Conservation (phyloP, 2,888 invertebrate genomes). For the Notodromas monacha region DNA sequence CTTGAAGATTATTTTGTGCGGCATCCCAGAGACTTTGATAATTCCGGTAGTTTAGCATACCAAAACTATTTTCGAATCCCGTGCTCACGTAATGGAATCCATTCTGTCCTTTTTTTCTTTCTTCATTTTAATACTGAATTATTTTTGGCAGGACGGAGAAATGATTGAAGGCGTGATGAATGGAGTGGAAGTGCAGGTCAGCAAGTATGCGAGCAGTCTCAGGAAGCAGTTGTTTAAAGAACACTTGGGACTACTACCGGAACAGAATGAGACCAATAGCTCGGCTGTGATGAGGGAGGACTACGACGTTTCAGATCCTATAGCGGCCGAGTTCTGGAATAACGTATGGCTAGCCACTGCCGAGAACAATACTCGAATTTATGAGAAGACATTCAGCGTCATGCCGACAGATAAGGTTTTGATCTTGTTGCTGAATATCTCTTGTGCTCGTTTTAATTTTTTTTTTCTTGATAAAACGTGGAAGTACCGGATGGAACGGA, state of each 20-base stretch:
- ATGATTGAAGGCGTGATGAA: constrained; percentile 51
- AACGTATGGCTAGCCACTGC: constrained; percentile 52
- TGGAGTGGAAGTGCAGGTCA: constrained; percentile 41
- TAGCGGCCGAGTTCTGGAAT: constrained; percentile 44
- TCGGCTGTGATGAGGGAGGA: no score
- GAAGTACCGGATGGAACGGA: no score
- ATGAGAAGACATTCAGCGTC: constrained; percentile 67
- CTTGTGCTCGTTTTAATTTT: no score
- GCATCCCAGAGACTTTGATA: no score
- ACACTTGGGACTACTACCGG: constrained; percentile 39
- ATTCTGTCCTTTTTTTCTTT: no score
- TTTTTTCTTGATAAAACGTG: no score
- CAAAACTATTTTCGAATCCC: no score
- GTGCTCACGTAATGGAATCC: no score
- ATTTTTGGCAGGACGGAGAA: constrained; percentile 45
- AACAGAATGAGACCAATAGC: constrained; percentile 17
- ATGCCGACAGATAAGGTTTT: constrained; percentile 65
- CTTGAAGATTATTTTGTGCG: no score
- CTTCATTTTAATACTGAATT: no score
- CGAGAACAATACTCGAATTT: constrained; percentile 46
- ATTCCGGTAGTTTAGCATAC: no score
- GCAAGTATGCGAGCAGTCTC: constrained; percentile 51
- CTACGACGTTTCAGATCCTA: constrained; percentile 38
- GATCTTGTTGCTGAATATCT: no score
- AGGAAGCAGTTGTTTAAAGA: constrained; percentile 59